Conservation (phyloP, 2,113 vertebrate genomes). For the Centropus bengalensis region DNA sequence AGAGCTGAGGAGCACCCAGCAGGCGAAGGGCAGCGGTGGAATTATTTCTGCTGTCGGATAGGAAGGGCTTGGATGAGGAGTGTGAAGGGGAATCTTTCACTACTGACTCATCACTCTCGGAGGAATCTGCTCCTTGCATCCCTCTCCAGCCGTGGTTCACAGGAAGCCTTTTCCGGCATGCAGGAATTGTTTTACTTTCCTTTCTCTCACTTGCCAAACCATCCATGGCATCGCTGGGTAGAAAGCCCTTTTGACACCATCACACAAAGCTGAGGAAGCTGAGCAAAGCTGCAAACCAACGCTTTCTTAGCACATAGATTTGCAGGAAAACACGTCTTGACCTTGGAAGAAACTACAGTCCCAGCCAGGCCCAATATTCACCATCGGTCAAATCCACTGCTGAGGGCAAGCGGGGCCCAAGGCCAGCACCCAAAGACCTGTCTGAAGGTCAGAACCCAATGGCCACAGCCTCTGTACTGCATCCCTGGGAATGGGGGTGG, state of each 20-base stretch:
- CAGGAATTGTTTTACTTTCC: not conserved
- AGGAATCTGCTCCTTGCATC: not conserved
- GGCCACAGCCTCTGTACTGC: not conserved
- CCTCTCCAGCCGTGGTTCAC: not conserved
- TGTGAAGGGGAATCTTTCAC: not conserved
- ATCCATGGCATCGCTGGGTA: not conserved
- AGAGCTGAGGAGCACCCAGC: not conserved
- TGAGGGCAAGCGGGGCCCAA: not conserved
- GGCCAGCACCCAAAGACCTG: not conserved
- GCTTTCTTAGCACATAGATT: rapidly evolving
- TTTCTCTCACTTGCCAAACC: not conserved
- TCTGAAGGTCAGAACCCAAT: not conserved
- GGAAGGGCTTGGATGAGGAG: not conserved
- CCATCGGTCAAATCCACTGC: not conserved
- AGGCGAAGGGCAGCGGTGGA: not conserved
- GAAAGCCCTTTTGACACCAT: not conserved
- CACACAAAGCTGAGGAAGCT: not conserved
- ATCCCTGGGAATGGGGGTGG: not conserved
- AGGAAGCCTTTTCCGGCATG: not conserved
- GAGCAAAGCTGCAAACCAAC: not conserved
- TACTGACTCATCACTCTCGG: not conserved
- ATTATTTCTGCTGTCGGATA: not conserved
- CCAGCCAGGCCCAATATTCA: not conserved
- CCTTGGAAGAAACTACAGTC: rapidly evolving
- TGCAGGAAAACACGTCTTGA: not conserved